Evolutionary conservation across 2,113 vertebrate genomes (phyloP).

Genomic region (Caloenas nicobarica): DNA sequence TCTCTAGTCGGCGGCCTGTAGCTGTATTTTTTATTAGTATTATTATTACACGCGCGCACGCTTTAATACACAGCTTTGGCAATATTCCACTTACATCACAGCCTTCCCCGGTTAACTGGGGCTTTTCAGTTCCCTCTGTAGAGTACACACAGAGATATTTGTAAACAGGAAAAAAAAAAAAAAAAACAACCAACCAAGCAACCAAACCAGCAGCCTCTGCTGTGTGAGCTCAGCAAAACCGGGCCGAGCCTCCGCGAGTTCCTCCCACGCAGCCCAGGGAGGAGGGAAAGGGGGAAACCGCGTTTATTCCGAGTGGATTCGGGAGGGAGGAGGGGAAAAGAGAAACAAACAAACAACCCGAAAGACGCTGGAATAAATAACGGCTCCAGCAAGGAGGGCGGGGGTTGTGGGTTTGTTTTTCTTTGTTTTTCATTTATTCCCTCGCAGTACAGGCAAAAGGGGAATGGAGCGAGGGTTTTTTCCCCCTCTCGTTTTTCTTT

Average conservation of each 20-base stretch:
- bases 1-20: constrained; percentile 63
- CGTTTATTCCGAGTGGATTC: background rate
- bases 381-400: background rate
- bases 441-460: background rate
- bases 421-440: background rate
- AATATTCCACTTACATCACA: background rate
- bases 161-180: background rate
- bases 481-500: background rate
- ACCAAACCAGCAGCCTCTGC: background rate
- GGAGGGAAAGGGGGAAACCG: background rate
- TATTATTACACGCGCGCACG: constrained; percentile 73
- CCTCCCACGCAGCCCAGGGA: background rate
- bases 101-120: background rate
- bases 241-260: background rate
- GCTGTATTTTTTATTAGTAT: constrained; percentile 64
- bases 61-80: constrained; percentile 32
- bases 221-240: background rate
- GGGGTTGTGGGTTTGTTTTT: background rate
- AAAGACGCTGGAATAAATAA: background rate
- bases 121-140: background rate
- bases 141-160: background rate
- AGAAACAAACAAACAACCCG: background rate
- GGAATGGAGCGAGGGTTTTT: background rate
- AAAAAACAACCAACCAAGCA: background rate
- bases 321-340: background rate